Evolutionary conservation across 2,797 vertebrate species (phyloP).

Genomic region (Pseudochaenichthys georgianus): DNA sequence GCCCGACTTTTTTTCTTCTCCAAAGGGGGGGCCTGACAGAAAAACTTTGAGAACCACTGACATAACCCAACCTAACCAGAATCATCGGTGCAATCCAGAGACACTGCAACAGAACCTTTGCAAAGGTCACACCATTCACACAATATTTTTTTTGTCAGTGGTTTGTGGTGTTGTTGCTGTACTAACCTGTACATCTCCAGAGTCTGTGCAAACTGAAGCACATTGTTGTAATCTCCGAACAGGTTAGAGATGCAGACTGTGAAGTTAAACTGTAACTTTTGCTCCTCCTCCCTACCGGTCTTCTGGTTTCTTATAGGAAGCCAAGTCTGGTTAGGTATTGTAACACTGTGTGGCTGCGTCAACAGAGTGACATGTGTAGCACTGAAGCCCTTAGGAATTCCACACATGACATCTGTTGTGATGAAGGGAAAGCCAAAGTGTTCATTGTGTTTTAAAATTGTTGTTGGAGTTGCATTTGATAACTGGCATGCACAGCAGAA

Average conservation of each 20-base stretch:
- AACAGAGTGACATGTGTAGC: conserved; percentile 48
- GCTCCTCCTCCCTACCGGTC: accelerated
- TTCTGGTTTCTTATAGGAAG: conserved; percentile 62
- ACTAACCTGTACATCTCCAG: conserved; percentile 81
- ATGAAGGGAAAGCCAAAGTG: too few relatives aligned
- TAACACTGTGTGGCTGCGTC: neutral
- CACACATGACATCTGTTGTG: too few relatives aligned
- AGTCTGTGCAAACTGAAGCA: conserved; percentile 77
- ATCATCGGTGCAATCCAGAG: neutral
- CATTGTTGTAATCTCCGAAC: conserved; percentile 75
- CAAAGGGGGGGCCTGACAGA: too few relatives aligned
- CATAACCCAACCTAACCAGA: too few relatives aligned
- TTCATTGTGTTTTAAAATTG: too few relatives aligned
- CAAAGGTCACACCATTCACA: neutral
- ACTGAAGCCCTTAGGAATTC: too few relatives aligned
- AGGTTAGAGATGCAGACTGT: conserved; percentile 78
- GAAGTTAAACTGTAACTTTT: conserved; percentile 56
- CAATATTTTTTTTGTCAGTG: too few relatives aligned
- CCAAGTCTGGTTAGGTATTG: neutral
- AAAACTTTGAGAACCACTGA: too few relatives aligned
- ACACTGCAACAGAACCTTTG: neutral
- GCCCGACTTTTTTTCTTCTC: too few relatives aligned
- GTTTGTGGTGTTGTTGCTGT: neutral
- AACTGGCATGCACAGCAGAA: too few relatives aligned
- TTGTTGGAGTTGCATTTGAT: too few relatives aligned